Conservation (phyloP, 2,888 invertebrate genomes). For the Syrista parreyssii region DNA sequence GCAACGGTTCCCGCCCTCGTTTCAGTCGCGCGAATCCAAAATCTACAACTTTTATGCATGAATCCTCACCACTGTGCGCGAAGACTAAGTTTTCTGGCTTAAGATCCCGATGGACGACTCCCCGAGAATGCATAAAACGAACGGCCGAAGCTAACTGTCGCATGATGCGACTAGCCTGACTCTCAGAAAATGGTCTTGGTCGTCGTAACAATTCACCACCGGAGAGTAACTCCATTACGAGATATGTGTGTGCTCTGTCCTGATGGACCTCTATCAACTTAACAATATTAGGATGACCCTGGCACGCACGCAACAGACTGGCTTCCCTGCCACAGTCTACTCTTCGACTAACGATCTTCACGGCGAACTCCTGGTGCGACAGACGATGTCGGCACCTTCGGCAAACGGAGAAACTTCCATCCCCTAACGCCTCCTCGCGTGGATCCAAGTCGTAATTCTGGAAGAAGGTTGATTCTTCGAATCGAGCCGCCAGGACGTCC, state of each 20-base stretch:
- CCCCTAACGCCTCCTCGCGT: constrained; percentile 79
- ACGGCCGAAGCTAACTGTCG: constrained; percentile 86
- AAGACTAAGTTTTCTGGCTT: constrained; percentile 90
- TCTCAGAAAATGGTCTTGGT: constrained; percentile 79
- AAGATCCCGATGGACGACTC: constrained; percentile 92
- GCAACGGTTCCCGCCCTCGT: constrained; percentile 71
- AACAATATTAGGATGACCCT: constrained; percentile 91
- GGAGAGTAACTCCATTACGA: constrained; percentile 86
- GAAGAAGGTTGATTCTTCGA: constrained; percentile 84
- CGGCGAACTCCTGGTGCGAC: constrained; percentile 83
- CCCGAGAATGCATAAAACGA: constrained; percentile 83
- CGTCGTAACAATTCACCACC: constrained; percentile 85
- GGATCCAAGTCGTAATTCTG: constrained; percentile 82
- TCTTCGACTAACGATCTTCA: constrained; percentile 83
- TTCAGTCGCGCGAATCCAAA: constrained; percentile 94
- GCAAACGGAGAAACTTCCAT: constrained; percentile 91
- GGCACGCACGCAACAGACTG: constrained; percentile 82
- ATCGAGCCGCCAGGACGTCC: constrained; percentile 44
- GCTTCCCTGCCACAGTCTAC: constrained; percentile 81
- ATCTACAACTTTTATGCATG: constrained; percentile 89
- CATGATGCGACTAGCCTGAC: constrained; percentile 82
- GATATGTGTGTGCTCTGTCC: constrained; percentile 88
- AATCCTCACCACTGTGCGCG: constrained; percentile 69
- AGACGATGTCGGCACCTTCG: constrained; percentile 81
- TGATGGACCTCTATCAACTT: constrained; percentile 84